phyloP scores from a whole-genome alignment of 1,140 invertebrate species.

The Physella acuta region DNA sequence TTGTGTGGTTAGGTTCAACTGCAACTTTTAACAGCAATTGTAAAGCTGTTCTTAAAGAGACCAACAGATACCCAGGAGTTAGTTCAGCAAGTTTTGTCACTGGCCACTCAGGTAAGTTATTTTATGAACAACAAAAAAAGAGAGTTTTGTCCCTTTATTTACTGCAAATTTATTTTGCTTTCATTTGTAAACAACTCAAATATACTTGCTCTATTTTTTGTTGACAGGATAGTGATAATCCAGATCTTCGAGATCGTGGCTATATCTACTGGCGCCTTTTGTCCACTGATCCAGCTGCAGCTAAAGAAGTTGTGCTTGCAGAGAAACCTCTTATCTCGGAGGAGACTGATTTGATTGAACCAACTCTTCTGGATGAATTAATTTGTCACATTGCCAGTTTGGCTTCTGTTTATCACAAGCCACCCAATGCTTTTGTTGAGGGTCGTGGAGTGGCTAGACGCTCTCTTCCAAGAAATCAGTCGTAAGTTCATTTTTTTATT shows the following conservation, averaged over 20 bases:
- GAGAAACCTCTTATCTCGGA: conserved; percentile 99
- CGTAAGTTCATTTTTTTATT: conserved; percentile 38
- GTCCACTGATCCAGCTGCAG: conserved; percentile 96
- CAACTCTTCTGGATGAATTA: conserved; percentile 94
- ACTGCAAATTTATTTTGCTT: too few relatives aligned
- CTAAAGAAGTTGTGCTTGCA: conserved; percentile 97
- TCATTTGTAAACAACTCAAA: too few relatives aligned
- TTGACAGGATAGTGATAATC: conserved; percentile 99
- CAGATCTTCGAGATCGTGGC: conserved; percentile 95
- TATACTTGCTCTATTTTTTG: too few relatives aligned
- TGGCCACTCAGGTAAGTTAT: conserved; percentile 77
- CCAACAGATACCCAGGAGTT: conserved; percentile 98
- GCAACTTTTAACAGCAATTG: conserved; percentile 94
- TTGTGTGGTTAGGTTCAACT: conserved; percentile 74
- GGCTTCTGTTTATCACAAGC: conserved; percentile 99
- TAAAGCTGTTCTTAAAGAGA: conserved; percentile 96
- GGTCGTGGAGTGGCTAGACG: conserved; percentile 62
- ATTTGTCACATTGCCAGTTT: conserved; percentile 99
- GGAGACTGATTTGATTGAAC: conserved; percentile 97
- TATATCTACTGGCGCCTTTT: conserved; percentile 99
- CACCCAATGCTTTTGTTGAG: conserved; percentile 97
- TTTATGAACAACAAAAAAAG: not conserved
- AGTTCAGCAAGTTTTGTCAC: conserved; percentile 86
- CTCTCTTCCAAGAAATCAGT: conserved; percentile 54
- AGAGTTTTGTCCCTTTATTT: too few relatives aligned